Evolutionary conservation across 2,797 vertebrate genomes (phyloP), one percentile per base, ranked within the genome.

Genomic region (Dromococcyx pavoninus): DNA sequence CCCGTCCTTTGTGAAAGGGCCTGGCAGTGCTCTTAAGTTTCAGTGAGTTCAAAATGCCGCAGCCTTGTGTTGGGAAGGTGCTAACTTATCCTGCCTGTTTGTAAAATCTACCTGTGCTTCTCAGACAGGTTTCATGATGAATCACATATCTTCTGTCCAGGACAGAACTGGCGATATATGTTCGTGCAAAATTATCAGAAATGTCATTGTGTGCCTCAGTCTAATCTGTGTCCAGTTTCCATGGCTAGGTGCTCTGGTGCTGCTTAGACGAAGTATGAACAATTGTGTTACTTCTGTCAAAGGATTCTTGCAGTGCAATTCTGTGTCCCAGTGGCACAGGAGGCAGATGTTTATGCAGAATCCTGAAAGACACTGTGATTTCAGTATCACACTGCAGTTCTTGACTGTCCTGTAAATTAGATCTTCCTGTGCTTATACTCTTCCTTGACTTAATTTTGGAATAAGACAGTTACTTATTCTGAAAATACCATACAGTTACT

Each of bases 241-340:
- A 1, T 57, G 64, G 24, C 22, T 53, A 8, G 33, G 19, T 33
- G 28, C 11, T 39, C 27, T 41, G 41, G 4, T 35, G 1, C 25
- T 58, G 0, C 19, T 58, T 41, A n/a, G 53, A 53, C 19, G 27
- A 9, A 2, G 27, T 35, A 1, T 9, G 11, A 33, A 32, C 57
- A 33, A 4, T 37, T 33, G 10, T 22, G 30, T 2, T 37, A 1
- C 37, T 1, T 0, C 46, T 58, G 71, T 37, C 16, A 8, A 1
- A 86, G 51, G 22, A 32, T 50, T 39, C 33, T 15, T 18, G 25
- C 9, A 18, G 7, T 32, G 37, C 33, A 18, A 10, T 57, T 32
- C 8, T 62, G 0, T 33, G 33, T 44, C 32, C n/a, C 19, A 2
- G 18, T 69, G 87, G 85, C 33, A 23, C 48, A 41, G 39, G 58